Conservation (phyloP, 1,140 invertebrate species). For the Acromyrmex heyeri region DNA sequence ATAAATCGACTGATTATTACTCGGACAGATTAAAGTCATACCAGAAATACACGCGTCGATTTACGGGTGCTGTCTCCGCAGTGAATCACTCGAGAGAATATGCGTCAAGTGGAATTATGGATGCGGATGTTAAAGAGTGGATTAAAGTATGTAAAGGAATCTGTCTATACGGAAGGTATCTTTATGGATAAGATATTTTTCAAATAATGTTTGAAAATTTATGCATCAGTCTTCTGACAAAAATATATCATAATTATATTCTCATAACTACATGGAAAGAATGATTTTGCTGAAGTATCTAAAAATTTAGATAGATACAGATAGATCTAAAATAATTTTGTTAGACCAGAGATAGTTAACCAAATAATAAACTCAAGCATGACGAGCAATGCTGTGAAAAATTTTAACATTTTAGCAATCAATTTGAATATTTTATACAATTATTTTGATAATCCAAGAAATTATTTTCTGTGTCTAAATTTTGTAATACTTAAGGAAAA, state of each 20-base stretch:
- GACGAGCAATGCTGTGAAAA: too few relatives aligned
- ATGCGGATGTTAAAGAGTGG: not conserved
- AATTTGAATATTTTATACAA: too few relatives aligned
- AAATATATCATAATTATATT: not conserved
- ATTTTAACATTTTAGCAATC: too few relatives aligned
- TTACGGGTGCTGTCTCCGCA: not conserved
- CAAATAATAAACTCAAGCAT: too few relatives aligned
- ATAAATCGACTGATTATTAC: slow-evolving; percentile 59
- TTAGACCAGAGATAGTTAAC: too few relatives aligned
- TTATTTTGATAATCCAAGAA: too few relatives aligned
- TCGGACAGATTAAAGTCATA: slow-evolving; percentile 31
- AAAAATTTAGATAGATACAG: too few relatives aligned
- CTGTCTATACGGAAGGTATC: not conserved
- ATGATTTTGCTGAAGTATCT: too few relatives aligned
- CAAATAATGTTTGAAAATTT: not conserved
- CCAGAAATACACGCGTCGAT: slow-evolving; percentile 34
- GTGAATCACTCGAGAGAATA: slow-evolving; percentile 62
- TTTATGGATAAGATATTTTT: not conserved
- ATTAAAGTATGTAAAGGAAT: slow-evolving; percentile 9
- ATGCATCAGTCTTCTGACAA: not conserved
- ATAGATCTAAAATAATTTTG: too few relatives aligned
- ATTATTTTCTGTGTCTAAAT: too few relatives aligned
- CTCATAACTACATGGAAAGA: not conserved
- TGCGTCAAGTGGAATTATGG: slow-evolving; percentile 21
- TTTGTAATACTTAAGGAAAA: too few relatives aligned